Conservation (phyloP, 2,888 invertebrate species). For the Metallyticus violacea region DNA sequence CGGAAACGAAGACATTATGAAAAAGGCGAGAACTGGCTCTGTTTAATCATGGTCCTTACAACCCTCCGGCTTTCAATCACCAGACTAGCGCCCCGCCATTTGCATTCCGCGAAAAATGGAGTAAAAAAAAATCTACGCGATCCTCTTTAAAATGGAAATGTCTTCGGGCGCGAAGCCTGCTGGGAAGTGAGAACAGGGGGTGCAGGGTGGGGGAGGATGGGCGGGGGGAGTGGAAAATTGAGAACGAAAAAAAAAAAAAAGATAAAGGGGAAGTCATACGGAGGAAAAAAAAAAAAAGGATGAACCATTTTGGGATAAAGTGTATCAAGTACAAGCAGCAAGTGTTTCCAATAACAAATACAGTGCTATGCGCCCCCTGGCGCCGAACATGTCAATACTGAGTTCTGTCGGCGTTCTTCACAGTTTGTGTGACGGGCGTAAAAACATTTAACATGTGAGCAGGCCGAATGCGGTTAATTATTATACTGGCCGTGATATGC, state of each 20-base stretch:
- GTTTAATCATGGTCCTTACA: constrained; percentile 7
- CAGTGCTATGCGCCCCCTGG: not conserved
- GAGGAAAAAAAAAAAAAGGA: not conserved
- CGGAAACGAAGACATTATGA: not conserved
- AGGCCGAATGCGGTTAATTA: not conserved
- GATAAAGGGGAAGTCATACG: constrained; percentile 9
- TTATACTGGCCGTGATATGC: not conserved
- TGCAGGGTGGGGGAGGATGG: too few species aligned
- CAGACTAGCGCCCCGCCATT: constrained; percentile 20
- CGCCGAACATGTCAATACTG: not conserved
- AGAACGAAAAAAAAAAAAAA: constrained; percentile 6
- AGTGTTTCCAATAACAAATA: not conserved
- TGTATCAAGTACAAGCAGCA: not conserved
- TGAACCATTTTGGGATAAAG: not conserved
- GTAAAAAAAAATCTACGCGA: constrained; percentile 14
- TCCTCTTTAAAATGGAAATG: constrained; percentile 27
- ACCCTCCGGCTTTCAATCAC: constrained; percentile 32
- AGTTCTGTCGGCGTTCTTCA: not conserved
- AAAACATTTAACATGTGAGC: not conserved
- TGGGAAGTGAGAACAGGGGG: constrained; percentile 11
- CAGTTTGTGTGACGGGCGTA: too few species aligned
- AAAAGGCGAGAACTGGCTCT: not conserved
- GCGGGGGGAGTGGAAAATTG: not conserved
- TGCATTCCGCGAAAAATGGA: constrained; percentile 18
- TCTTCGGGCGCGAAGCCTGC: not conserved